phyloP scores from a whole-genome alignment of 2,888 invertebrate genomes.

The Idaea dimidiata region DNA sequence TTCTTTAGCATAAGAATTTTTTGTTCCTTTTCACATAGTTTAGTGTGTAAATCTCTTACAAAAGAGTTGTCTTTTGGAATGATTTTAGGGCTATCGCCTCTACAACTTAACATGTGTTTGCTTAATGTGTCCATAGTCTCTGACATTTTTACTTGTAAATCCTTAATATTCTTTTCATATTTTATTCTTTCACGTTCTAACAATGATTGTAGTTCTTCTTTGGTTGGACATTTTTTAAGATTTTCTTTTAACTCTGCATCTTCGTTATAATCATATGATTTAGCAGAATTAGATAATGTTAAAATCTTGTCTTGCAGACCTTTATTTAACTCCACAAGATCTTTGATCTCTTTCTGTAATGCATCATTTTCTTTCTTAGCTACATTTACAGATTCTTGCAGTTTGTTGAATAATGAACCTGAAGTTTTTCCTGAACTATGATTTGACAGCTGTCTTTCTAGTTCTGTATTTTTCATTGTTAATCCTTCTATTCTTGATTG shows the following conservation, averaged over 20 bases:
- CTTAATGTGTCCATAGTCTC: constrained; percentile 64
- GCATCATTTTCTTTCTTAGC: constrained; percentile 63
- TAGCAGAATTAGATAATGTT: constrained; percentile 46
- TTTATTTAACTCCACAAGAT: constrained; percentile 70
- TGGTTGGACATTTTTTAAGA: constrained; percentile 53
- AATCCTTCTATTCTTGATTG: constrained; percentile 79
- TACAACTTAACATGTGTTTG: constrained; percentile 52
- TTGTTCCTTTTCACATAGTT: constrained; percentile 74
- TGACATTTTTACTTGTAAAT: constrained; percentile 60
- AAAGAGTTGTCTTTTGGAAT: constrained; percentile 47
- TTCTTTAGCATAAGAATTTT: constrained; percentile 70
- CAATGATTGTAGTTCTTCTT: constrained; percentile 59
- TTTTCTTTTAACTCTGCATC: constrained; percentile 33
- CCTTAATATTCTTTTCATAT: constrained; percentile 64
- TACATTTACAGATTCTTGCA: constrained; percentile 49
- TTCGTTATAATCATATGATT: constrained; percentile 38
- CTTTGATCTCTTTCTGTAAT: constrained; percentile 69
- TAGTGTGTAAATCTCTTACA: constrained; percentile 64
- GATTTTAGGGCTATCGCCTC: constrained; percentile 38
- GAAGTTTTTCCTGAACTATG: constrained; percentile 36
- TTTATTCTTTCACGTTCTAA: constrained; percentile 67
- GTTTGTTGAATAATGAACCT: constrained; percentile 29
- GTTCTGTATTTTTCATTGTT: constrained; percentile 63
- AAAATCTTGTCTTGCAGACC: constrained; percentile 71
- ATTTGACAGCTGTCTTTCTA: constrained; percentile 81